A percentile compares a stretch with the other conserved stretches of the same genome.
phyloP scores from a whole-genome alignment of 2,888 invertebrate species.

The Apoda limacodes region DNA sequence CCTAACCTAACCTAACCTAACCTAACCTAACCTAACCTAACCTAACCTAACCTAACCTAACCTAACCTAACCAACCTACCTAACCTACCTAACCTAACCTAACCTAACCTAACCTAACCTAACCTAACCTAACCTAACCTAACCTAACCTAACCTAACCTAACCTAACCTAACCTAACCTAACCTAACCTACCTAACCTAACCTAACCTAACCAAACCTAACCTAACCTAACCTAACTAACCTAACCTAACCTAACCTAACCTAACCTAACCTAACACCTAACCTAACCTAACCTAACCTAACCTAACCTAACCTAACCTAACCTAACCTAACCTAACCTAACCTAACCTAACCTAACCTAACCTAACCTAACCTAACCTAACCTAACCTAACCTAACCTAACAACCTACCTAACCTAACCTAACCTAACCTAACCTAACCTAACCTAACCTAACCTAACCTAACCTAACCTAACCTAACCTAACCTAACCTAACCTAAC shows the following conservation, averaged over 20 bases:
- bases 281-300: constrained; percentile 6
- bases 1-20: constrained; percentile 11
- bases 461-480: constrained; percentile 10
- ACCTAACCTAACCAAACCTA: constrained; percentile 10
- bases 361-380: constrained; percentile 12
- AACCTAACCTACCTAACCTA: too few relatives aligned
- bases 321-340: constrained; percentile 12
- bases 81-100: constrained; percentile 8
- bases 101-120: constrained; percentile 5
- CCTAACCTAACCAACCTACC: constrained; percentile 6
- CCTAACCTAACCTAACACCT: too few relatives aligned
- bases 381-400: constrained; percentile 10
- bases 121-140: constrained; percentile 3
- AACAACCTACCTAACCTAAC: constrained; percentile 10
- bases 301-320: constrained; percentile 12
- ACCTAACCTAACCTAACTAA: constrained; percentile 8
- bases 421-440: constrained; percentile 10
- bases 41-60: constrained; percentile 6
- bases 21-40: constrained; percentile 7
- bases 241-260: constrained; percentile 6
- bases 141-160: constrained; percentile 4
- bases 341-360: constrained; percentile 11
- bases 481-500: constrained; percentile 12
- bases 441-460: constrained; percentile 10
- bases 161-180: not conserved